phyloP scores from a whole-genome alignment of 2,888 invertebrate genomes.

The Parnassius smintheus region DNA sequence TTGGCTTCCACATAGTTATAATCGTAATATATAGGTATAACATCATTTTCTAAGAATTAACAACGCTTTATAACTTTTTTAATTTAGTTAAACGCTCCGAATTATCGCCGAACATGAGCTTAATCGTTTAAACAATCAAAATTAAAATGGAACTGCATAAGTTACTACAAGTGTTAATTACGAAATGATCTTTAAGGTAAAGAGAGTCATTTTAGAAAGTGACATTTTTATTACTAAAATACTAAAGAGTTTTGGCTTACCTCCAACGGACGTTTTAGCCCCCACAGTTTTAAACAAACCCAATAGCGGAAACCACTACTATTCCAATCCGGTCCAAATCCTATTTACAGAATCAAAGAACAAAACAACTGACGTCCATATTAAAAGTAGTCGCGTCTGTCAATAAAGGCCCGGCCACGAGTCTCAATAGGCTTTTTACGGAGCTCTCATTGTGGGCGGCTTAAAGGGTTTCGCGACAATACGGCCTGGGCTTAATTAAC shows the following conservation, averaged over 20 bases:
- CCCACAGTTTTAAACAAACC: constrained; percentile 34
- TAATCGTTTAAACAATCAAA: too few species aligned
- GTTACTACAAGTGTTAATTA: too few species aligned
- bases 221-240: constrained; percentile 3
- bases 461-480: constrained; percentile 73
- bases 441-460: constrained; percentile 65
- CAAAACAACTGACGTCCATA: constrained; percentile 45
- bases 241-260: constrained; percentile 8
- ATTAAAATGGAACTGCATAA: too few species aligned
- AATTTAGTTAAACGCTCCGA: too few species aligned
- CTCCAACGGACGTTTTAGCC: constrained; percentile 12
- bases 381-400: constrained; percentile 49
- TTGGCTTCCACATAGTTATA: too few species aligned
- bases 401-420: constrained; percentile 42
- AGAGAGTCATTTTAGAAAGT: constrained; percentile 1
- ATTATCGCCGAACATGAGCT: too few species aligned
- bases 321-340: constrained; percentile 43
- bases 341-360: constrained; percentile 42
- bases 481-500: constrained; percentile 76
- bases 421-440: constrained; percentile 67
- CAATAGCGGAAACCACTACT: constrained; percentile 45
- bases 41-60: too few species aligned
- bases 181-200: too few species aligned
- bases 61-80: too few species aligned
- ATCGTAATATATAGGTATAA: too few species aligned